Conservation (phyloP, 2,888 invertebrate genomes). For the Eilema caniola region DNA sequence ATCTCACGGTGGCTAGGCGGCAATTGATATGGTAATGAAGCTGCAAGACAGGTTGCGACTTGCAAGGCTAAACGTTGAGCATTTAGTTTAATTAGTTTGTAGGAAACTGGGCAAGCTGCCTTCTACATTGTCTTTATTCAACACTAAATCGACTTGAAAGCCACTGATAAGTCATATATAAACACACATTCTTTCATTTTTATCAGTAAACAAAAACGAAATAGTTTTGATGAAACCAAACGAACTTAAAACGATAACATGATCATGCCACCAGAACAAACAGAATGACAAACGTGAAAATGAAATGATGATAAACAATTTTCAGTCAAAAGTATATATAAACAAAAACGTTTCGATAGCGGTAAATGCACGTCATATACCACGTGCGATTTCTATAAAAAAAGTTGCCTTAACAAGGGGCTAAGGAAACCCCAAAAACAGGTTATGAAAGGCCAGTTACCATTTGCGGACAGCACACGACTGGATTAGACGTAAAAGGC, state of each 20-base stretch:
- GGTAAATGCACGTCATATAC: conserved; percentile 44
- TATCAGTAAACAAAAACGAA: background rate
- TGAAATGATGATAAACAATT: conserved; percentile 30
- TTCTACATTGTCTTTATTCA: conserved; percentile 34
- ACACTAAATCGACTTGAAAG: conserved; percentile 6
- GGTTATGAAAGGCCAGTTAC: conserved; percentile 84
- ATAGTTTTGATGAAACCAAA: background rate
- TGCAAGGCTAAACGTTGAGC: conserved; percentile 65
- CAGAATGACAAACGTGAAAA: conserved; percentile 36
- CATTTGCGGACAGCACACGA: conserved; percentile 80
- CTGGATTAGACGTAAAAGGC: conserved; percentile 86
- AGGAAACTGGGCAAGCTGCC: conserved; percentile 63
- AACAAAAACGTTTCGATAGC: conserved; percentile 43
- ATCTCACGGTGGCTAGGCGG: conserved; percentile 64
- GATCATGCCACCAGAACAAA: conserved; percentile 38
- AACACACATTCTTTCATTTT: background rate
- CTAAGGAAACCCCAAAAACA: conserved; percentile 86
- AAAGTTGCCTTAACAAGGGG: conserved; percentile 71
- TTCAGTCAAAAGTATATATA: conserved; percentile 30
- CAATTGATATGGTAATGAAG: conserved; percentile 81
- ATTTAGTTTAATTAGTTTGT: conserved; percentile 71
- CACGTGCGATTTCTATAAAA: conserved; percentile 65
- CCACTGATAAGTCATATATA: background rate
- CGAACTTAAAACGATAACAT: conserved; percentile 19
- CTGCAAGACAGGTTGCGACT: conserved; percentile 58